These are phyloP conservation scores for Aplysina aerophoba DNA, from an alignment of 37 sponge, comb jelly and placozoan genomes.

Conservation along the genomic window DNA sequence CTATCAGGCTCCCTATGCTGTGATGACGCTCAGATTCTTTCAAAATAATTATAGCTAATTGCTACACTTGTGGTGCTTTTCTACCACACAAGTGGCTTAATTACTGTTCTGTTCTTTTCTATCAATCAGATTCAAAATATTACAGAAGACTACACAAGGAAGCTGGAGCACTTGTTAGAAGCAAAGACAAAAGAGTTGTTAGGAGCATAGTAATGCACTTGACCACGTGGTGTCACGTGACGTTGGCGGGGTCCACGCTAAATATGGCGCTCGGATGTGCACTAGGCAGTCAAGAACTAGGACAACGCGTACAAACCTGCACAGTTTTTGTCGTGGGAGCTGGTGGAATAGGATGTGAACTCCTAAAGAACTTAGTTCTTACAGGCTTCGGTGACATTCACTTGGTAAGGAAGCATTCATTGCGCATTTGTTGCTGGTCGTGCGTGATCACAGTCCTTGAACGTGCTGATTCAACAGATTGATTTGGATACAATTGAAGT, in stretches of 20 bases:
- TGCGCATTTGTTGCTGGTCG: neutral
- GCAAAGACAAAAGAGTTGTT: constrained; percentile 58
- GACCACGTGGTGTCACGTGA: neutral
- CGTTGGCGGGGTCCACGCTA: neutral
- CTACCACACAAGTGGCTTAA: neutral
- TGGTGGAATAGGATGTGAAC: constrained; percentile 99
- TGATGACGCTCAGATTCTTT: too few species aligned
- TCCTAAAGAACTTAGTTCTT: constrained; percentile 95
- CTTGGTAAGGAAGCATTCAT: constrained; percentile 55
- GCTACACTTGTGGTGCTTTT: too few species aligned
- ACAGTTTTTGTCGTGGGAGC: constrained; percentile 96
- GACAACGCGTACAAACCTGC: neutral
- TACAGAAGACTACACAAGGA: constrained; percentile 56
- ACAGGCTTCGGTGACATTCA: constrained; percentile 87
- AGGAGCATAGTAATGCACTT: neutral
- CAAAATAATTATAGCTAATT: too few species aligned
- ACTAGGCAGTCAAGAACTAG: constrained; percentile 1
- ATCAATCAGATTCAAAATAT: constrained; percentile 54
- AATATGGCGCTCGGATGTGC: constrained; percentile 8
- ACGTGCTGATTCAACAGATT: constrained; percentile 53
- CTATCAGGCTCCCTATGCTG: too few species aligned
- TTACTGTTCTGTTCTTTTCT: neutral
- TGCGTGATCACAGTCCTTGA: neutral
- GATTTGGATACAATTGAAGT: constrained; percentile 99
- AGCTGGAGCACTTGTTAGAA: constrained; percentile 54